A percentile compares a stretch with the other conserved stretches of the same genome.
Evolutionary conservation across 2,797 vertebrate species (phyloP).

Genomic region (Pipistrellus pipistrellus): DNA sequence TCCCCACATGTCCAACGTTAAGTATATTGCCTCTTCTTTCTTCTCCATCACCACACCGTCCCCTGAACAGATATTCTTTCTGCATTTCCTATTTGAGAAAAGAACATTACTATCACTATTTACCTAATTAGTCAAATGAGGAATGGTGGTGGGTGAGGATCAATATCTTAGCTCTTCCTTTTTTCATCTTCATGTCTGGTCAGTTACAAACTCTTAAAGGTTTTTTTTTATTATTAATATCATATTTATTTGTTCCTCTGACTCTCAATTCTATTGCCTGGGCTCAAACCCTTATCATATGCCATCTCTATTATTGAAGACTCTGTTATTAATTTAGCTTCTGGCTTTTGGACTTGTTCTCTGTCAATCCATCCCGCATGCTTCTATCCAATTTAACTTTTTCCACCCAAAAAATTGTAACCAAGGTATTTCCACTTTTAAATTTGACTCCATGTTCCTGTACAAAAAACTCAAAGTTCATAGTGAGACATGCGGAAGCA

Average conservation of each 20-base stretch:
- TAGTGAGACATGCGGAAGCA: neutral
- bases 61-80: neutral
- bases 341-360: neutral
- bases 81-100: neutral
- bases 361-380: neutral
- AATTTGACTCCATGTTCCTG: neutral
- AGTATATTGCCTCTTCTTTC: neutral
- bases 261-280: neutral
- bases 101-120: neutral
- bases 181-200: neutral
- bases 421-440: neutral
- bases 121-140: neutral
- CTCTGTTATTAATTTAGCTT: neutral
- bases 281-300: neutral
- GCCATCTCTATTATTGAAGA: neutral
- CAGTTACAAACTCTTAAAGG: neutral
- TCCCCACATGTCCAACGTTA: neutral
- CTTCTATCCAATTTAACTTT: neutral
- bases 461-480: neutral
- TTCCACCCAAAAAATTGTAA: neutral
- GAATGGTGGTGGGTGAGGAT: neutral
- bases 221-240: neutral
- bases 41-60: too few species aligned
- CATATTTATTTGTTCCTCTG: neutral
- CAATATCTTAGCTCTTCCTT: neutral